Base-by-base conservation (phyloP, 2,797 vertebrate genomes). In the Catharus ustulatus region DNA sequence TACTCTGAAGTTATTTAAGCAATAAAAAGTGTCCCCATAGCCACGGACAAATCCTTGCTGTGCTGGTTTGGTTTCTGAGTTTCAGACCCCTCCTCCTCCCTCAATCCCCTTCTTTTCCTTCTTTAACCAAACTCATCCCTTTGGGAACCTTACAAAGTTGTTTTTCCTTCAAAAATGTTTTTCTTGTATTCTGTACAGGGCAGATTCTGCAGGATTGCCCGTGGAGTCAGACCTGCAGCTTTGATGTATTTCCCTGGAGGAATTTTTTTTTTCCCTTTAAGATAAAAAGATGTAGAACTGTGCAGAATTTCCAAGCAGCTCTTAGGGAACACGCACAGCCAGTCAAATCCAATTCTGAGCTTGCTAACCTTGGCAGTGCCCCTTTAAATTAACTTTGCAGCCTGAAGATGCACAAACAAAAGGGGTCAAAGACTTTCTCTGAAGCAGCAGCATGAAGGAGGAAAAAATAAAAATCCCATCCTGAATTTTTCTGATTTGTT, bases 351-450 rank as follows among this genome's bases (percentile, higher is more conserved):
- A 76, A 90, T 89, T 79, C 51, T 45, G 92, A 66, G 78, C 77
- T 55, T 5, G 9, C 74, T 43, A 82, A 66, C 89, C 94, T 92
- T 82, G 87, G 19, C 45, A 49, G 46, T 24, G 64, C 32, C 79
- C 79, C 64, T 77, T 77, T 42, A 54, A 91, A 91, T 87, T 69
- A 69, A 73, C 64, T 91, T 94, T 84, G n/a, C 43, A 85, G 52
- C 42, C 59, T 55, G 63, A 38, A 66, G 87, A 73, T 58, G 51
- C n/a, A 16, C 46, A 63, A 73, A 57, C 26, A 76, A 83, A 55
- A 43, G 0, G 1, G 1, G 90, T 73, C 75, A 11, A 78, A 73
- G 77, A 38, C 15, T 61, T 86, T 34, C 22, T 66, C 42, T 32
- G 55, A 69, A 64, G 24, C 2, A 71, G 46, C 6, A 90, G 18